phyloP scores from a whole-genome alignment of 2,113 vertebrate genomes.

The Cheilinus undulatus region DNA sequence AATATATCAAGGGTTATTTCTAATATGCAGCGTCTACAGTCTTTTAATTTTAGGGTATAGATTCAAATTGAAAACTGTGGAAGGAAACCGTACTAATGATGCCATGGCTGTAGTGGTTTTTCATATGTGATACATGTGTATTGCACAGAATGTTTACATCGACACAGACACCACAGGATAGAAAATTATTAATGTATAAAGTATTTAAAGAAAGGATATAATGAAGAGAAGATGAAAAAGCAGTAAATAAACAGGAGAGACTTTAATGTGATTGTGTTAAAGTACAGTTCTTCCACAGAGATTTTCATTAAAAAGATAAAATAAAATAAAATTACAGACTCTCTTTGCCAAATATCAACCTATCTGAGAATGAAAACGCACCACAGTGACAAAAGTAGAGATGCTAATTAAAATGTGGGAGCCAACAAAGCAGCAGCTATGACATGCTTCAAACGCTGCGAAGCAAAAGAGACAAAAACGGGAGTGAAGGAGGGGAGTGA shows the following conservation, averaged over 20 bases:
- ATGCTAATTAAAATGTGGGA: constrained; percentile 61
- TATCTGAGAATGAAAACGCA: constrained; percentile 17
- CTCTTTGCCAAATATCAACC: constrained; percentile 15
- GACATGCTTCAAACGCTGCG: constrained; percentile 52
- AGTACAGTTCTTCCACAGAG: neutral
- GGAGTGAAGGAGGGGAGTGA: constrained; percentile 14
- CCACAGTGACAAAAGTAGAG: constrained; percentile 41
- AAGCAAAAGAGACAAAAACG: constrained; percentile 26
- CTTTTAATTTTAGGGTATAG: too few species aligned
- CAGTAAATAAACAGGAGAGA: neutral
- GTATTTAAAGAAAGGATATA: neutral
- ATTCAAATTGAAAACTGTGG: too few species aligned
- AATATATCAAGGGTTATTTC: too few species aligned
- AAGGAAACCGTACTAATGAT: too few species aligned
- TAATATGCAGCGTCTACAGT: too few species aligned
- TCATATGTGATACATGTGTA: too few species aligned
- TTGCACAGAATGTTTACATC: too few species aligned
- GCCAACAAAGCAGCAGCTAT: constrained; percentile 40
- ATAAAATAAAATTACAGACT: constrained; percentile 1
- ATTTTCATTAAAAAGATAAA: neutral
- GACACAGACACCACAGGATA: too few species aligned
- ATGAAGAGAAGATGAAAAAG: neutral
- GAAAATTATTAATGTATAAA: too few species aligned
- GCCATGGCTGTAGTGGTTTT: too few species aligned
- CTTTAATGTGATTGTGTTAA: neutral